phyloP scores from a whole-genome alignment of 2,113 vertebrate species.

The Suncus etruscus region DNA sequence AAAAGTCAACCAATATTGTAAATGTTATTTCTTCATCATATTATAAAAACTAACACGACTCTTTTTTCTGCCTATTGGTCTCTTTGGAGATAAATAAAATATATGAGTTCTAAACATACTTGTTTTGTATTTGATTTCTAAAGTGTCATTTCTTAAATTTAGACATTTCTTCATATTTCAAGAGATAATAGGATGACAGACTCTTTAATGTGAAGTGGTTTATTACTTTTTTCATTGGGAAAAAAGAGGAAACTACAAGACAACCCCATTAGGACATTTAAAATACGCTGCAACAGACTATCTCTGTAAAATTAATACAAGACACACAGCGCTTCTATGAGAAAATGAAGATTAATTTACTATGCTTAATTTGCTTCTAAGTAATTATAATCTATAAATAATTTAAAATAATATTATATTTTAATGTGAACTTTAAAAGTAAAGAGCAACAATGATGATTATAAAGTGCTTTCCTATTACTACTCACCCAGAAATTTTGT shows the following conservation, averaged over 20 bases:
- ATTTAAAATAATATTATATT: slow-evolving; percentile 25
- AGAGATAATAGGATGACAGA: neutral
- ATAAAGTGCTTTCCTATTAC: slow-evolving; percentile 34
- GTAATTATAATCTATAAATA: slow-evolving; percentile 24
- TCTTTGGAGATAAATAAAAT: neutral
- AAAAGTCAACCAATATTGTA: neutral
- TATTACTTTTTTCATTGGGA: neutral
- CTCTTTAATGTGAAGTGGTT: neutral
- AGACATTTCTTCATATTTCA: neutral
- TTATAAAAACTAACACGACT: neutral
- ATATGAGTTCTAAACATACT: neutral
- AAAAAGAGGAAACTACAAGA: neutral
- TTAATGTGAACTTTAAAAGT: neutral
- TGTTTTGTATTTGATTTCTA: neutral
- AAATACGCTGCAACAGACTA: slow-evolving; percentile 13
- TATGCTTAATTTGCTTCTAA: slow-evolving; percentile 10
- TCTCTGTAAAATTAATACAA: slow-evolving; percentile 40
- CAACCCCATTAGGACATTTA: slow-evolving; percentile 30
- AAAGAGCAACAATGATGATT: neutral
- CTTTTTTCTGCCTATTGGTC: slow-evolving; percentile 1
- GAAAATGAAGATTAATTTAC: slow-evolving; percentile 6
- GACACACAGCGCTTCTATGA: slow-evolving; percentile 6
- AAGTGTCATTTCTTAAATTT: slow-evolving; percentile 39
- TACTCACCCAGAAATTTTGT: slow-evolving; percentile 51
- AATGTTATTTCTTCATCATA: neutral